A percentile compares a stretch with the other conserved stretches of the same genome.
These are phyloP conservation scores for Aselliscus stoliczkanus DNA, from an alignment of 2,797 vertebrate species.

Conservation along the genomic window DNA sequence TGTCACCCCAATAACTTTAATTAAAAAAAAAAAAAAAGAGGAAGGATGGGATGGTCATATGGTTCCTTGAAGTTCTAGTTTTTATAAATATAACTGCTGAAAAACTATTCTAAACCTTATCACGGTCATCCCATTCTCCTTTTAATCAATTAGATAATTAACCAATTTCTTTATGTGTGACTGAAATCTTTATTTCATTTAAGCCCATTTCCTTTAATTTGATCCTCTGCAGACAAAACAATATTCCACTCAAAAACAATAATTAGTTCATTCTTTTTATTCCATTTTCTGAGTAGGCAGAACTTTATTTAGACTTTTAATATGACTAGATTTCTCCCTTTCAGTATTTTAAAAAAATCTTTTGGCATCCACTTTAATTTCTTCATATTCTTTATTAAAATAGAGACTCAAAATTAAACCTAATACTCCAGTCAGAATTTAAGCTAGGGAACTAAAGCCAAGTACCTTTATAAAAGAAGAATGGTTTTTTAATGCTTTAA, in stretches of 20 bases:
- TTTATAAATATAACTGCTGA: conserved; percentile 1
- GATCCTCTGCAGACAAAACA: background rate
- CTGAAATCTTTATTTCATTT: background rate
- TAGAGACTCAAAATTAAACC: conserved; percentile 13
- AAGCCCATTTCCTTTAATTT: background rate
- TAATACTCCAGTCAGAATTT: conserved; percentile 13
- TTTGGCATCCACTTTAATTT: conserved; percentile 18
- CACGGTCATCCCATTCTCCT: background rate
- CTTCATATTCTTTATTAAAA: conserved; percentile 35
- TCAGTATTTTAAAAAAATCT: background rate
- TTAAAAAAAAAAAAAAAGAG: background rate
- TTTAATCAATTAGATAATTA: background rate
- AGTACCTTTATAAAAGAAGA: conserved; percentile 1
- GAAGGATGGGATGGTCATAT: background rate
- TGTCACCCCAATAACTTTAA: too few species aligned
- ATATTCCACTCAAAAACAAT: background rate
- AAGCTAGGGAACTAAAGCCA: conserved; percentile 13
- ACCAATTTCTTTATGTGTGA: background rate
- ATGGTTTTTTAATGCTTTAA: conserved; percentile 37
- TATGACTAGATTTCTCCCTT: background rate
- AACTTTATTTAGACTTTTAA: background rate
- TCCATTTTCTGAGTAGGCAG: background rate
- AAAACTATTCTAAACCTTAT: conserved; percentile 7
- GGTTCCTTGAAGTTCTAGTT: background rate
- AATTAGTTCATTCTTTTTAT: background rate